A percentile compares a stretch with the other conserved stretches of the same genome.
Evolutionary conservation across 2,797 vertebrate species (phyloP).

Genomic region (Microctenopoma stevenorrisi): DNA sequence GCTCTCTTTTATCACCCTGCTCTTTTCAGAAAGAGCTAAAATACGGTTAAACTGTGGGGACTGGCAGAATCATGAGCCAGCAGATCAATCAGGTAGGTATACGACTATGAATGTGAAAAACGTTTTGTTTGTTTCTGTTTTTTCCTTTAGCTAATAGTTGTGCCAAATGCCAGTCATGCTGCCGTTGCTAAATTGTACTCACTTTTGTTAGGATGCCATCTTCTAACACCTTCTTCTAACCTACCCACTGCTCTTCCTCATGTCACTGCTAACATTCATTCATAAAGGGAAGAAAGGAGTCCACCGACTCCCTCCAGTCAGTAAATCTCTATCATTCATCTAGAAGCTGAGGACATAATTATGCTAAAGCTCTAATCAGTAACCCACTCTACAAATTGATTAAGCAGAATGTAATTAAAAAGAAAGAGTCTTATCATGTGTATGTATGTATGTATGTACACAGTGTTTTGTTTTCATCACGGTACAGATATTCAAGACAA

Average conservation of each 20-base stretch:
- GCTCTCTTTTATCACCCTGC: constrained; percentile 26
- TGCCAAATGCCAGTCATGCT: not conserved
- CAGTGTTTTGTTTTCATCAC: not conserved
- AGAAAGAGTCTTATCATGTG: not conserved
- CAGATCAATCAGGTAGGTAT: constrained; percentile 17
- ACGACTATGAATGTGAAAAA: no score
- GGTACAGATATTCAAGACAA: not conserved
- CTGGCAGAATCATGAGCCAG: constrained; percentile 26
- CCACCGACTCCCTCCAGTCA: not conserved
- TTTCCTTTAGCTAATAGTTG: not conserved
- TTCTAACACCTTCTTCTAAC: no score
- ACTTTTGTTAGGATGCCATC: not conserved
- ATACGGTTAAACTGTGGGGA: constrained; percentile 21
- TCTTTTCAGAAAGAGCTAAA: constrained; percentile 4
- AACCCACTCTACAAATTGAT: constrained; percentile 21
- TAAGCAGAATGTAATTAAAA: constrained; percentile 16
- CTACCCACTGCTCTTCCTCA: not conserved
- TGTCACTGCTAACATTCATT: constrained; percentile 21
- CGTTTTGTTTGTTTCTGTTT: no score
- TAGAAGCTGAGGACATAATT: constrained; percentile 15
- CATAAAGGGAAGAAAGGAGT: constrained; percentile 7
- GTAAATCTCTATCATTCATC: constrained; percentile 21
- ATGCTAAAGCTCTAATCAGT: constrained; percentile 11
- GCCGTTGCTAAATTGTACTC: no score
- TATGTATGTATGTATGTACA: not conserved